phyloP scores from a whole-genome alignment of 2,797 vertebrate genomes.

The Myotis planiceps region DNA sequence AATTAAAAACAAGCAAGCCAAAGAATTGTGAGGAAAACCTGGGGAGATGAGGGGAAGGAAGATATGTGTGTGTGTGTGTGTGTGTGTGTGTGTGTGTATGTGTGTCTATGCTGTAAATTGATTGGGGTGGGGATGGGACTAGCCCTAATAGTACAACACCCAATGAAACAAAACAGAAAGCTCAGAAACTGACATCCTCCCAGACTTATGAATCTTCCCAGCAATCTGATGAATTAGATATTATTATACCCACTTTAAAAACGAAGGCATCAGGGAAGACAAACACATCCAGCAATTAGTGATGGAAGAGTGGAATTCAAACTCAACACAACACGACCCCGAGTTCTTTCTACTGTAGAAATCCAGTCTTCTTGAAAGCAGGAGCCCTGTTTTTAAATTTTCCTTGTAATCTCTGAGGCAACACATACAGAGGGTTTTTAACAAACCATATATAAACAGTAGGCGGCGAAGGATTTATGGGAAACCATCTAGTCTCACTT shows the following conservation, averaged over 20 bases:
- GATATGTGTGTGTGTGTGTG: no score
- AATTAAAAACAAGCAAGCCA: conserved; percentile 22
- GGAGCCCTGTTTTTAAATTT: not conserved
- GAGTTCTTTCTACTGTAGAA: not conserved
- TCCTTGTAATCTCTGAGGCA: not conserved
- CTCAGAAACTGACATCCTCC: not conserved
- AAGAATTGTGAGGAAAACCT: not conserved
- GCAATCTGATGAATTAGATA: not conserved
- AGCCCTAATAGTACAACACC: not conserved
- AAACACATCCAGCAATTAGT: not conserved
- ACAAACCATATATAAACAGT: not conserved
- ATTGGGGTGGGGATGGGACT: rapidly evolving
- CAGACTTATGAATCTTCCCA: not conserved
- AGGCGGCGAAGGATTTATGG: not conserved
- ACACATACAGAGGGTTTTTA: not conserved
- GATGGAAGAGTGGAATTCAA: not conserved
- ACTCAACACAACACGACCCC: not conserved
- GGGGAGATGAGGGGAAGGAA: no score
- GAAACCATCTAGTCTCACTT: not conserved
- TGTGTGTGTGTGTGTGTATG: not conserved
- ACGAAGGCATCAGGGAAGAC: not conserved
- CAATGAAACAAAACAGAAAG: not conserved
- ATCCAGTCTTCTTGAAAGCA: not conserved
- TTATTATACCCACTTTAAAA: not conserved
- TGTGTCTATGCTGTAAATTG: not conserved